Percentiles rank a stretch among this genome's conserved stretches.
Evolutionary conservation across 2,888 invertebrate species (phyloP).

Genomic region (Gastrophysa polygoni): DNA sequence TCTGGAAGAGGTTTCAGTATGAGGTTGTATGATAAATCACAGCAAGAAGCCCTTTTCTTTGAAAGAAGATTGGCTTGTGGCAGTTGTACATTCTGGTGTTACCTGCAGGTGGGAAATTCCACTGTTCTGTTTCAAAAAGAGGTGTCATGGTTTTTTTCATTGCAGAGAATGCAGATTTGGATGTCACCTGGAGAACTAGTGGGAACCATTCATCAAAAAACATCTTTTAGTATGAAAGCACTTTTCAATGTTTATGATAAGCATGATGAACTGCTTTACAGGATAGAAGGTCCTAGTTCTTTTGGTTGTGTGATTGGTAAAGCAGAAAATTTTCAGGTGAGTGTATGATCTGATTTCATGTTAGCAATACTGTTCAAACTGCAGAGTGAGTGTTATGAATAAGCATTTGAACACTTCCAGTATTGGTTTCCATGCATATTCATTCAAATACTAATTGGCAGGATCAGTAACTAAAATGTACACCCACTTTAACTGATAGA

Average conservation of each 20-base stretch:
- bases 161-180: conserved; percentile 72
- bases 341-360: too few species aligned
- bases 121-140: neutral
- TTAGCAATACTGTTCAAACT: too few species aligned
- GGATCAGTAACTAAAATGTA: too few species aligned
- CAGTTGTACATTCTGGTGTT: conserved; percentile 70
- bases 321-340: conserved; percentile 68
- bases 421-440: too few species aligned
- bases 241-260: conserved; percentile 73
- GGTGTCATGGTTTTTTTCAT: conserved; percentile 11
- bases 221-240: conserved; percentile 64
- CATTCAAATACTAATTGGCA: too few species aligned
- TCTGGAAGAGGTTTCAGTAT: conserved; percentile 76
- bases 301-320: conserved; percentile 65
- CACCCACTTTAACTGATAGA: too few species aligned
- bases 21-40: conserved; percentile 81
- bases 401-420: too few species aligned
- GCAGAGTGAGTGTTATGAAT: too few species aligned
- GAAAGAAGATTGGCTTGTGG: conserved; percentile 72
- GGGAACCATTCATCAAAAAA: conserved; percentile 73
- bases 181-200: conserved; percentile 72
- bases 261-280: conserved; percentile 67
- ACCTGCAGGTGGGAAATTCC: conserved; percentile 64
- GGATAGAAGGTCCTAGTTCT: conserved; percentile 75
- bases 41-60: conserved; percentile 81